phyloP scores from a whole-genome alignment of 2,888 invertebrate genomes.

The Cephus sareptanus region DNA sequence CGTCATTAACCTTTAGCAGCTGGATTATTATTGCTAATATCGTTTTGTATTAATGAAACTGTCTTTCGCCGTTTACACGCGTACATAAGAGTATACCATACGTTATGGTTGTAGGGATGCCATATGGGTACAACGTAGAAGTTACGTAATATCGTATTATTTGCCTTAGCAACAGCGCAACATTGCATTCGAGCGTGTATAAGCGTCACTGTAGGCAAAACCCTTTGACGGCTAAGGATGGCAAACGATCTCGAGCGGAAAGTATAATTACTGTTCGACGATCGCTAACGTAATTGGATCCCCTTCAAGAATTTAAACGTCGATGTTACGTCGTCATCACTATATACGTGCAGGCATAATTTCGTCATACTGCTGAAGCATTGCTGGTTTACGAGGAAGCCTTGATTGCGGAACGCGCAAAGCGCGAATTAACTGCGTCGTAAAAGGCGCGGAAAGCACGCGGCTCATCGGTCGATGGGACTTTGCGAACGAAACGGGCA shows the following conservation, averaged over 20 bases:
- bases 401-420: constrained; percentile 40
- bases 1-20: not conserved
- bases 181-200: not conserved
- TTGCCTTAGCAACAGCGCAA: not conserved
- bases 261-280: not conserved
- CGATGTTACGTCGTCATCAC: constrained; percentile 19
- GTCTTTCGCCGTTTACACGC: not conserved
- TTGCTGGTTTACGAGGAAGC: constrained; percentile 34
- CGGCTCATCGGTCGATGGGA: not conserved
- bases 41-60: not conserved
- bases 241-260: not conserved
- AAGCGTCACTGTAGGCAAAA: not conserved
- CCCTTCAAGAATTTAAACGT: constrained; percentile 9
- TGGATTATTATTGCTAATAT: not conserved
- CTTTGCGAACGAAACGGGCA: not conserved
- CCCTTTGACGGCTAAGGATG: not conserved
- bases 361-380: constrained; percentile 24
- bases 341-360: constrained; percentile 30
- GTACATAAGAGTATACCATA: not conserved
- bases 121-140: not conserved
- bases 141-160: not conserved
- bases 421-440: constrained; percentile 39
- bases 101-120: not conserved
- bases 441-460: constrained; percentile 35
- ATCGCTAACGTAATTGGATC: constrained; percentile 23